Evolutionary conservation across 1,140 invertebrate genomes (phyloP), one percentile per base, ranked within the genome.

Genomic region (Heliothis virescens): DNA sequence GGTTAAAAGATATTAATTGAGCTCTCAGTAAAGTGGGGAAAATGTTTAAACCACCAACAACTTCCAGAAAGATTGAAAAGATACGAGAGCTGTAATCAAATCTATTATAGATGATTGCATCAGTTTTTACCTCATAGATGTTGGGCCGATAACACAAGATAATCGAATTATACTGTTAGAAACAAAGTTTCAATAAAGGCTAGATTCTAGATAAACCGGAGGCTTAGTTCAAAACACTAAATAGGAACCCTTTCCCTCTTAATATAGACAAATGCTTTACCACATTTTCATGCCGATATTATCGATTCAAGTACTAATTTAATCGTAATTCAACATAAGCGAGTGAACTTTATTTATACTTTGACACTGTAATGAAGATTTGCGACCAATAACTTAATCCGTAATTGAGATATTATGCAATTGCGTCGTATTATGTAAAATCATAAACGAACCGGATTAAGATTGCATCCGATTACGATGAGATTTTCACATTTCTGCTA

Each of bases 381-480:
- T 53, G 48, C 15, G 4, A 18, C 5, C 48, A 71, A 71, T 53
- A 71, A 71, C 29, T 53, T 29, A 18, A 29, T 53, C 50, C 10
- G 47, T 69, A 71, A 71, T 71, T 52, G 48, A 53, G 48, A 16
- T 69, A 69, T 63, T 63, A 63, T 47, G 62, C 62, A 63, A 63
- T 63, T 60, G 26, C 21, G 11, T 11, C 62, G 34, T 53, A 50
- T 71, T 71, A 53, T 29, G 21, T 71, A 71, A 71, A 71, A 41
- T 41, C 34, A 41, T 41, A 41, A 41, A 50, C 67, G 15, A 53
- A 13, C 67, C 67, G 67, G 67, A 52, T 71, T 71, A 52, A n/a
- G 21, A 71, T 53, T 9, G 48, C 29, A 71, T 53, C 11, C 21
- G 12, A 53, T 67, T 48, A 11, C 63, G 67, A 71, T 71, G 67